phyloP scores from a whole-genome alignment of 2,888 invertebrate genomes.

The Epinotia bilunana region DNA sequence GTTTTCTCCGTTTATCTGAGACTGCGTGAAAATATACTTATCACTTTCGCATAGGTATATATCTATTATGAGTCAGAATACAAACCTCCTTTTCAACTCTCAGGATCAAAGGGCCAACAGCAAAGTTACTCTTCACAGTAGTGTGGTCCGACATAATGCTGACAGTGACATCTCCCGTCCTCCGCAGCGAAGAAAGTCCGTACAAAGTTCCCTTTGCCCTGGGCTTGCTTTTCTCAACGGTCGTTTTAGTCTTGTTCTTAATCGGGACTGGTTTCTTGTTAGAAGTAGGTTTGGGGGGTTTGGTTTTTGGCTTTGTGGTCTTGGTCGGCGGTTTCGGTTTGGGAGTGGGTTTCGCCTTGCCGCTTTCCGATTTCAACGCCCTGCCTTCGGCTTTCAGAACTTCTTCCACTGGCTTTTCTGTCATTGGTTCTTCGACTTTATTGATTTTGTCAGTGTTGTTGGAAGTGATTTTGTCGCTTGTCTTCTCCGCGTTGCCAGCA shows the following conservation, averaged over 20 bases:
- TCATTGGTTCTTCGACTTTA: conserved; percentile 58
- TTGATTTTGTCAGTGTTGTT: conserved; percentile 57
- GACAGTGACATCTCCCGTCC: conserved; percentile 92
- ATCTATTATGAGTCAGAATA: neutral
- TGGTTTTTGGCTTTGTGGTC: conserved; percentile 56
- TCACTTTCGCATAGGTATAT: no score
- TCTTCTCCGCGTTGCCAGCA: conserved; percentile 58
- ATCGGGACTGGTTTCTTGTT: conserved; percentile 66
- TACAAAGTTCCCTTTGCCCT: conserved; percentile 91
- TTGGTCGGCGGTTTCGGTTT: conserved; percentile 64
- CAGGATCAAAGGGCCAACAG: conserved; percentile 90
- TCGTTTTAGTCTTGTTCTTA: conserved; percentile 73
- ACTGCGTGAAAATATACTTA: no score
- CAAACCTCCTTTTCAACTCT: conserved; percentile 90
- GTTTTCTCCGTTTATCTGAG: no score
- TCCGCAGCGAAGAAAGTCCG: conserved; percentile 90
- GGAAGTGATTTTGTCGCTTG: conserved; percentile 56
- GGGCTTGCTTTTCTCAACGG: conserved; percentile 81
- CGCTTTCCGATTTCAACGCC: conserved; percentile 68
- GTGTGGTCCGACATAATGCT: conserved; percentile 92
- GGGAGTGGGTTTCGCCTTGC: conserved; percentile 48
- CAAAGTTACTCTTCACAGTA: conserved; percentile 92
- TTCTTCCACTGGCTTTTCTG: conserved; percentile 55
- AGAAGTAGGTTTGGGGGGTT: conserved; percentile 66
- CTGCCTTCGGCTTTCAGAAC: conserved; percentile 61